Evolutionary conservation across 2,797 vertebrate genomes (phyloP).

Genomic region (Pseudochaenichthys georgianus): DNA sequence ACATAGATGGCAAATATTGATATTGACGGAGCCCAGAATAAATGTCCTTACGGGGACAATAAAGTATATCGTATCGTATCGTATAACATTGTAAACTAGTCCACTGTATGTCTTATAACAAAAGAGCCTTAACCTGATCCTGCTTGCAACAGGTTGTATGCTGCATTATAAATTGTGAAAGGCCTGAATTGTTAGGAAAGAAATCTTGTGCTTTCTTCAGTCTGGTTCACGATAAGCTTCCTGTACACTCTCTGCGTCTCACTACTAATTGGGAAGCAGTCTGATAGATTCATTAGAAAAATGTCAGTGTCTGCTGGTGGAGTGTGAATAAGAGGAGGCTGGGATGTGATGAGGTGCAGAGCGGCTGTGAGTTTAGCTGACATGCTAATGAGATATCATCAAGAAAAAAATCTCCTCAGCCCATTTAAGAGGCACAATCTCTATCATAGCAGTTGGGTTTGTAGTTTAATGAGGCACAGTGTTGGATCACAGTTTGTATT

Average conservation of each 20-base stretch:
- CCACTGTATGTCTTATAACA: background rate
- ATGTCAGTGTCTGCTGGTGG: constrained; percentile 72
- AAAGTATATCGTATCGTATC: too few species aligned
- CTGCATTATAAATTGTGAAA: background rate
- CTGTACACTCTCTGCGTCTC: constrained; percentile 33
- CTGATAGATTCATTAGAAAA: constrained; percentile 75
- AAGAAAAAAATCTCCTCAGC: constrained; percentile 47
- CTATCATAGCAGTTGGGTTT: constrained; percentile 23
- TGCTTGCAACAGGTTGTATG: background rate
- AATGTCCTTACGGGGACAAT: too few species aligned
- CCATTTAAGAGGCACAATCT: constrained; percentile 39
- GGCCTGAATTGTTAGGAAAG: background rate
- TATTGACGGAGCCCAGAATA: too few species aligned
- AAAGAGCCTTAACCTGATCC: background rate
- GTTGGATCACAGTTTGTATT: constrained; percentile 3
- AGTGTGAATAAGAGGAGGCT: constrained; percentile 56
- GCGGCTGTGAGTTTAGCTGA: constrained; percentile 52
- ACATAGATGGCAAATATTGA: too few species aligned
- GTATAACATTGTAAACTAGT: too few species aligned
- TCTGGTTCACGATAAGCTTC: constrained; percentile 11
- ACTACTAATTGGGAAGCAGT: constrained; percentile 59
- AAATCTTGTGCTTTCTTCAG: background rate
- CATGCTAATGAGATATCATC: constrained; percentile 73
- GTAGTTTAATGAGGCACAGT: constrained; percentile 25
- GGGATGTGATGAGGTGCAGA: constrained; percentile 35